A percentile compares a stretch with the other conserved stretches of the same genome.
phyloP scores from a whole-genome alignment of 2,113 vertebrate genomes.

The Promerops cafer region DNA sequence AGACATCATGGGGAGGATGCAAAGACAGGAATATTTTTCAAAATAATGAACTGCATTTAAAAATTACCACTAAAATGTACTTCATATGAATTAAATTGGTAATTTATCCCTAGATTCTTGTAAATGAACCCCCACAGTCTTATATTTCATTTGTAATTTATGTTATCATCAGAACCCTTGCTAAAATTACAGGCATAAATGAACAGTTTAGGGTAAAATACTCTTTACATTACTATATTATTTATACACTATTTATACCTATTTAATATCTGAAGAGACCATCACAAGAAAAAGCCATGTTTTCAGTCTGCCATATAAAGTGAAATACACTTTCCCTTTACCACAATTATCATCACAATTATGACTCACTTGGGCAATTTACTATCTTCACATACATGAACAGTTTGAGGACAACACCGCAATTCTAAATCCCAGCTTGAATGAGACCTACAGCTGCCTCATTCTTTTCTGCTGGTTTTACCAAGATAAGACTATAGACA shows the following conservation, averaged over 20 bases:
- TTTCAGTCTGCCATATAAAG: neutral
- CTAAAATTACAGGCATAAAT: neutral
- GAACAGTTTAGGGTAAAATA: neutral
- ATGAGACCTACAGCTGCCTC: neutral
- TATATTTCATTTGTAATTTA: conserved; percentile 15
- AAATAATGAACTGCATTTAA: neutral
- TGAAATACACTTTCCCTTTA: neutral
- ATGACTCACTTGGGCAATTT: neutral
- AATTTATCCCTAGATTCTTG: conserved; percentile 13
- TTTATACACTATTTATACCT: neutral
- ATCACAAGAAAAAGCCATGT: neutral
- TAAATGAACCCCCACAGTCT: neutral
- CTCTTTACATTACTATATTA: neutral
- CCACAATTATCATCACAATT: neutral
- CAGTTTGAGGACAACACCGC: neutral
- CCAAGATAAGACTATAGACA: neutral
- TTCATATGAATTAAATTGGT: neutral
- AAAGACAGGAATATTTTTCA: neutral
- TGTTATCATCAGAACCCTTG: neutral
- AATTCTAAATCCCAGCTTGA: neutral
- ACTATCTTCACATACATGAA: neutral
- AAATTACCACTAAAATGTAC: neutral
- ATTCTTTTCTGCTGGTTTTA: neutral
- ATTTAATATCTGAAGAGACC: neutral
- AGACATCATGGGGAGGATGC: neutral